Base-by-base conservation (phyloP, 2,888 invertebrate species). In the Metallyticus violacea region DNA sequence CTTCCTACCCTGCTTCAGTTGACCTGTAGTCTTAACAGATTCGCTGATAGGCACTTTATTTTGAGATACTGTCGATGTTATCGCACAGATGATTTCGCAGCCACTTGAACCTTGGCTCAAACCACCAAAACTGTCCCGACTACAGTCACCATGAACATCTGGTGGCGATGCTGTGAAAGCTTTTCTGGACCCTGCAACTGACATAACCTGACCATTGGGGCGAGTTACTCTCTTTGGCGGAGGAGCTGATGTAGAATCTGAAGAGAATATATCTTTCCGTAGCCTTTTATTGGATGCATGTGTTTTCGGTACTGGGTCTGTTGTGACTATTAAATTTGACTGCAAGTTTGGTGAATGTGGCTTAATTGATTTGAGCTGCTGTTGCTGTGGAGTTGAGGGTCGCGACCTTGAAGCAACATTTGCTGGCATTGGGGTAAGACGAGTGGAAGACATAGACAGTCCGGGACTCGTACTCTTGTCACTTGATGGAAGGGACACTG, bases 1-100 rank as follows among this genome's bases (percentile, higher is more conserved):
- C 90, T 94, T 94, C 26, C 94, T 91, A 30, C 94, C 94, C 77
- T 93, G 92, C 89, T 94, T 94, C 90, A 94, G 94, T 81, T 93
- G 93, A 88, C 91, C 22, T 3, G 15, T 22, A 62, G 22, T 26
- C 77, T 62, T 26, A 29, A 76, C 76, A 30, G 40, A 3, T 30
- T 62, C 76, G 22, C 26, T 22, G 6, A 29, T 27, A 83, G 83
- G 85, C 83, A 86, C 86, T 79, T 79, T 87, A 76, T 77, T 82
- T 85, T 85, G 82, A 86, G 86, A 78, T 79, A 85, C 85, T 87
- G 85, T 84, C 28, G 81, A 40, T 25, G 85, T 62, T 80, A 76
- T 78, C 29, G 62, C 76, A 30, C 40, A 78, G 26, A 87, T 78
- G 28, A 87, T 40, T 62, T 87, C 87, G 79, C 85, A 86, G 27